Base-by-base conservation (phyloP, 2,113 vertebrate genomes). In the Callocephalon fimbriatum region DNA sequence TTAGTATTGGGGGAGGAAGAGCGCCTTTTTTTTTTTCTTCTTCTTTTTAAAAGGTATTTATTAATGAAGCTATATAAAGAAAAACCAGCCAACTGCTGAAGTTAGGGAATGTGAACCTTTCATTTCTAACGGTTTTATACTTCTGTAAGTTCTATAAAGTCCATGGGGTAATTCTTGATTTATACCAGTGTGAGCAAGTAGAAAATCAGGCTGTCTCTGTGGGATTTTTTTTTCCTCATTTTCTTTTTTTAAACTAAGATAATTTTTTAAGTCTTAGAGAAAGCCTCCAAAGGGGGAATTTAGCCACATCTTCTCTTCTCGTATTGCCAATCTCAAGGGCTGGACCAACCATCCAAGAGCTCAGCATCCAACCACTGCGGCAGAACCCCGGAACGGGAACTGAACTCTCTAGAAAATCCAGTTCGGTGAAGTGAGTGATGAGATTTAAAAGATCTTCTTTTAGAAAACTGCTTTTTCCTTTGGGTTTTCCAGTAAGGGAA, bases 51-150 rank as follows among this genome's bases (percentile, higher is more conserved):
- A 74, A 89, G 66, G 96, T 97, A 95, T 93, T 95, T 97, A 91
- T 96, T 97, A 97, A 96, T 95, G 88, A 96, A 95, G 93, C 92
- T 95, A 92, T 94, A 94, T 96, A 94, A 97, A 96, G 92, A 93
- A 91, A 95, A 93, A 73, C 10, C 15, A 93, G 67, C 86, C 58
- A 54, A 73, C 92, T 93, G 86, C 91, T 96, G 88, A 94, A 97
- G 80, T 95, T 92, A 81, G 91, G 67, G 93, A 94, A 95, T 65
- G 83, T 68, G 86, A 95, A 92, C 91, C 94, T 97, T 96, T 97
- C 88, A 95, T 96, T 97, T 95, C 91, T 91, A 95, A 58, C 76
- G 82, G 88, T 96, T 97, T 95, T 91, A 91, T 82, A 92, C 86
- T 97, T 95, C 83, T 93, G 44, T 81, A 93, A 96, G 94, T 93